Evolutionary conservation across 2,888 invertebrate genomes (phyloP).

Genomic region (Platycnemis pennipes): DNA sequence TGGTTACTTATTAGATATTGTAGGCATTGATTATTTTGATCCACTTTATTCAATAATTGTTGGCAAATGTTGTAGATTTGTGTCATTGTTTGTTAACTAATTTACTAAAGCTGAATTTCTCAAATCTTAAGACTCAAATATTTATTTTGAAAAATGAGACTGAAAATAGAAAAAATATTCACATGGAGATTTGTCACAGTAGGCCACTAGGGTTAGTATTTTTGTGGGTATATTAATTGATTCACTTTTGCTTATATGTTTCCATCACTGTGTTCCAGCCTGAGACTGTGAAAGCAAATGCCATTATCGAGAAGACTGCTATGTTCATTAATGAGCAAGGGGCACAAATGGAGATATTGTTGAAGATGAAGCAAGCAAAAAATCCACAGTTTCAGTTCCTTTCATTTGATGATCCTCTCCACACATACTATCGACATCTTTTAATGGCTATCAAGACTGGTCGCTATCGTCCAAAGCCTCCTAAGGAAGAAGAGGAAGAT

Average conservation of each 20-base stretch:
- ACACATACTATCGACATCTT: constrained; percentile 94
- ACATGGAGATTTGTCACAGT: not conserved
- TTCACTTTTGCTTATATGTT: constrained; percentile 22
- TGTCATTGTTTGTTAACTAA: too few species aligned
- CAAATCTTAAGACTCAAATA: too few species aligned
- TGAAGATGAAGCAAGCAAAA: constrained; percentile 97
- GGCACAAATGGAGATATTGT: constrained; percentile 98
- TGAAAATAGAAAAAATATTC: not conserved
- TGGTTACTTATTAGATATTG: too few species aligned
- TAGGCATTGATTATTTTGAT: too few species aligned
- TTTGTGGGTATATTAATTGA: not conserved
- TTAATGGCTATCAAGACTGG: constrained; percentile 86
- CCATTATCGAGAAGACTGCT: constrained; percentile 97
- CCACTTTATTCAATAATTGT: too few species aligned
- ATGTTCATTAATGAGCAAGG: constrained; percentile 94
- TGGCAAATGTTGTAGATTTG: too few species aligned
- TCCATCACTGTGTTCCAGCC: constrained; percentile 83
- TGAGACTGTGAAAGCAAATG: constrained; percentile 91
- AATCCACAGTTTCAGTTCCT: constrained; percentile 97
- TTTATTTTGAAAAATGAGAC: too few species aligned
- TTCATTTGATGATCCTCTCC: constrained; percentile 90
- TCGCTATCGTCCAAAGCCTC: constrained; percentile 80
- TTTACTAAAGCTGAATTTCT: too few species aligned
- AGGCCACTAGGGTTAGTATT: not conserved
- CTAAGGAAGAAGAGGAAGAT: constrained; percentile 55